A percentile compares a stretch with the other conserved stretches of the same genome.
These are phyloP conservation scores for Argya squamiceps DNA, from an alignment of 2,797 vertebrate species.

Conservation along the genomic window DNA sequence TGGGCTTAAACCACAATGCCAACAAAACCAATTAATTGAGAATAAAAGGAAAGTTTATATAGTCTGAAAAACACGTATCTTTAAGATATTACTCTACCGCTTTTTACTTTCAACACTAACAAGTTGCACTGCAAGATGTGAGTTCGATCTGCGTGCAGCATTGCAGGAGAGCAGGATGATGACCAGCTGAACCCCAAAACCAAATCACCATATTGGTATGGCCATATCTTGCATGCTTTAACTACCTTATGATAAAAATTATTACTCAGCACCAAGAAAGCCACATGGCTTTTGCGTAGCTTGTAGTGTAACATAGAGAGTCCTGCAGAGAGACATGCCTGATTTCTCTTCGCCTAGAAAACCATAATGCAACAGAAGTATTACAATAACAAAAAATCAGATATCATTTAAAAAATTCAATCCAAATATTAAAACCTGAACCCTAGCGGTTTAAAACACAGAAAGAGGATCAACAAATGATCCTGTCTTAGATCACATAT, in stretches of 20 bases:
- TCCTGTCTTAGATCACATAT: background rate
- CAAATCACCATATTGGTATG: background rate
- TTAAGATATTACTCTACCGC: background rate
- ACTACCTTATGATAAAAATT: background rate
- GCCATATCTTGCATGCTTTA: background rate
- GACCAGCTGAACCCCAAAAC: background rate
- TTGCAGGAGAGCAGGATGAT: background rate
- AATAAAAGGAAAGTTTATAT: background rate
- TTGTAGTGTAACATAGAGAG: background rate
- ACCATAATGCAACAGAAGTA: background rate
- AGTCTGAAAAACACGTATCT: background rate
- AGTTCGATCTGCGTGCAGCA: background rate
- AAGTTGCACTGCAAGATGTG: rapidly evolving
- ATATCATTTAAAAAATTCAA: background rate
- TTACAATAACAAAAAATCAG: background rate
- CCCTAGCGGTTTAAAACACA: background rate
- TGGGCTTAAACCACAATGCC: background rate
- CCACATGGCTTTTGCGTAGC: background rate
- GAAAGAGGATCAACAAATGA: background rate
- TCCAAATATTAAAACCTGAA: background rate
- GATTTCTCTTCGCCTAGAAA: background rate
- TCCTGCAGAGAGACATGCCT: no score
- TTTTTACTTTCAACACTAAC: background rate
- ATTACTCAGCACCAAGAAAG: background rate
- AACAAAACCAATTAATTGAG: background rate